Evolutionary conservation across 2,888 invertebrate genomes (phyloP).

Genomic region (Xanthorhoe designata): DNA sequence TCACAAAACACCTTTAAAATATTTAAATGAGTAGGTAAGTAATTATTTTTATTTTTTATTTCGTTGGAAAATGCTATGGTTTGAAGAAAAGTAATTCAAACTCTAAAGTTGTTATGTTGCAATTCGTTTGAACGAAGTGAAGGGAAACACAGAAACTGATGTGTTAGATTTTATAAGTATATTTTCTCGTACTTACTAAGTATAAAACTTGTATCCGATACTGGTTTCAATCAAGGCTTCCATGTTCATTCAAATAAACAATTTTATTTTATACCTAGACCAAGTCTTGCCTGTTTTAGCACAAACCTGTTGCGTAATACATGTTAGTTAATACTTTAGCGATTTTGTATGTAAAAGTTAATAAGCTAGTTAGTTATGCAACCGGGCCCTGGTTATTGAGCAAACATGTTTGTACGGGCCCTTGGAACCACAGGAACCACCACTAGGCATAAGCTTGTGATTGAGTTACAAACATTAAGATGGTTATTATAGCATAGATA

Average conservation of each 20-base stretch:
- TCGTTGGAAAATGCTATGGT: too few species aligned
- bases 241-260: not conserved
- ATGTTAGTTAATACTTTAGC: not conserved
- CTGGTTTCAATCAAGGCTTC: conserved; percentile 4
- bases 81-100: not conserved
- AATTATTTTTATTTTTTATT: too few species aligned
- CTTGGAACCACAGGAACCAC: not conserved
- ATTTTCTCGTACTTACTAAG: not conserved
- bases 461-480: not conserved
- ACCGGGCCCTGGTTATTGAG: not conserved
- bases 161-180: not conserved
- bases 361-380: not conserved
- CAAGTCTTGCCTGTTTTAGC: not conserved
- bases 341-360: conserved; percentile 3
- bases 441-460: not conserved
- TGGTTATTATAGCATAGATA: not conserved
- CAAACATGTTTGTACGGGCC: not conserved
- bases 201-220: not conserved
- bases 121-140: too few species aligned
- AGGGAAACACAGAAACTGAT: not conserved
- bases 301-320: not conserved
- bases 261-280: not conserved
- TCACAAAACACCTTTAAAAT: too few species aligned
- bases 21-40: too few species aligned
- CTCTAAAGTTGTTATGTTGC: not conserved